phyloP scores from a whole-genome alignment of 1,140 invertebrate species.

The Hesperophylax magnus region DNA sequence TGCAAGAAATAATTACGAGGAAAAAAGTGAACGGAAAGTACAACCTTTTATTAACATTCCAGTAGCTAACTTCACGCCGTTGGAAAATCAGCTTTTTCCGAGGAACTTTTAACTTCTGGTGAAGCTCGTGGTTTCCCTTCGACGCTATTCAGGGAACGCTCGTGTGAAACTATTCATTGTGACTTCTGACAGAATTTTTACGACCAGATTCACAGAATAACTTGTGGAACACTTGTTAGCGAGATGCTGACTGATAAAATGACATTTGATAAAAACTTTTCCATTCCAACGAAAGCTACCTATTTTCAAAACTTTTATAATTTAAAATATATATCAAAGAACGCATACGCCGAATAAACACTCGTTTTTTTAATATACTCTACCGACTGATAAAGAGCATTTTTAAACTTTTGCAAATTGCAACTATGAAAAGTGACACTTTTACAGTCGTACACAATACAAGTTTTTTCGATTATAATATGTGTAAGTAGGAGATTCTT shows the following conservation, averaged over 20 bases:
- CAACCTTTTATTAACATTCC: neutral
- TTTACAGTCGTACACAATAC: too few species aligned
- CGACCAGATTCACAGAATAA: neutral
- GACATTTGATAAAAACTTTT: slow-evolving; percentile 2
- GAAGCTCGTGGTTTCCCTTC: neutral
- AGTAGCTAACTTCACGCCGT: neutral
- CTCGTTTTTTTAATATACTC: too few species aligned
- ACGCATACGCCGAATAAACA: too few species aligned
- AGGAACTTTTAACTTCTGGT: too few species aligned
- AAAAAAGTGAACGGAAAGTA: too few species aligned
- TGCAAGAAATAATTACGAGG: too few species aligned
- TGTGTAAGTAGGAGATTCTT: too few species aligned
- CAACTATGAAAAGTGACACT: too few species aligned
- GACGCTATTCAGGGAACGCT: neutral
- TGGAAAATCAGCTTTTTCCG: too few species aligned
- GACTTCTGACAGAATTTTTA: neutral
- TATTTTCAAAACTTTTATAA: neutral
- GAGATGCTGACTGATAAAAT: slow-evolving; percentile 1
- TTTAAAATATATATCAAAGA: neutral
- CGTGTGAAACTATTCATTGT: neutral
- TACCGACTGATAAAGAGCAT: too few species aligned
- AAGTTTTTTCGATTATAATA: too few species aligned
- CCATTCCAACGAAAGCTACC: neutral
- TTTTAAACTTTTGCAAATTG: too few species aligned
- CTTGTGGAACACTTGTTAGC: neutral